Evolutionary conservation across 2,113 vertebrate species (phyloP).

Genomic region (Oreotrochilus melanogaster): DNA sequence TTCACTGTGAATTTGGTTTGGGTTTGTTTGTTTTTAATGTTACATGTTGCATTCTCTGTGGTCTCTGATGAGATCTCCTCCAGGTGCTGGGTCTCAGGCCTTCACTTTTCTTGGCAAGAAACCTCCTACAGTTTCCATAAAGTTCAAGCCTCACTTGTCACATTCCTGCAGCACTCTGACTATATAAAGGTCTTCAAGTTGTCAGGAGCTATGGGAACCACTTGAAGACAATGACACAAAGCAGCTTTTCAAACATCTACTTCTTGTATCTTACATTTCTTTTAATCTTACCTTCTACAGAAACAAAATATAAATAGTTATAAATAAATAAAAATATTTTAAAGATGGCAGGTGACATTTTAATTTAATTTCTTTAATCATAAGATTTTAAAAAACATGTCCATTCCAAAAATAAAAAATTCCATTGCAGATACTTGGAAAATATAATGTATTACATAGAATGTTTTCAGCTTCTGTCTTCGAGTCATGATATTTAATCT

Average conservation of each 20-base stretch:
- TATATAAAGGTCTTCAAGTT: neutral
- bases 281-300: neutral
- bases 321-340: neutral
- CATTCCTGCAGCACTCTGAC: neutral
- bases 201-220: neutral
- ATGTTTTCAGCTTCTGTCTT: neutral
- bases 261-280: neutral
- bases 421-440: neutral
- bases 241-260: neutral
- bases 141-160: neutral
- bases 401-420: neutral
- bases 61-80: neutral
- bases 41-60: neutral
- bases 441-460: neutral
- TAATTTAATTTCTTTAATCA: neutral
- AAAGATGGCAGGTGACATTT: neutral
- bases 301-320: neutral
- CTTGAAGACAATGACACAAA: neutral
- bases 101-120: neutral
- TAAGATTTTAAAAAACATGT: neutral
- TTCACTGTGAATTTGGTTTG: neutral
- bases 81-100: neutral
- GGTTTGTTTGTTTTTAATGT: neutral
- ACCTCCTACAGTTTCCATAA: neutral
- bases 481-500: neutral